These are phyloP conservation scores for Muschampia staudingeri DNA, from an alignment of 2,888 invertebrate genomes.

Conservation along the genomic window DNA sequence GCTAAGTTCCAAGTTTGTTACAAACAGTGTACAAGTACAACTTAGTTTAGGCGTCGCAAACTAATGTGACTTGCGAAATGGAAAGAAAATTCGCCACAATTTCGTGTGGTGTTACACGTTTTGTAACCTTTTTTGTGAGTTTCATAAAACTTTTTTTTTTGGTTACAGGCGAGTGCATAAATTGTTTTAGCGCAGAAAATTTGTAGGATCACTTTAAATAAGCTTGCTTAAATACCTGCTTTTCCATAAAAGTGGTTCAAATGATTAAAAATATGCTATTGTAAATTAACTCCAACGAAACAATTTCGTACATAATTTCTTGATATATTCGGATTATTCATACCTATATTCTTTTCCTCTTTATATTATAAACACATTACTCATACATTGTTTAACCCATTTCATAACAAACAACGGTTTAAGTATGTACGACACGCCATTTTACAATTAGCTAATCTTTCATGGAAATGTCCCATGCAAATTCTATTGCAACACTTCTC, in stretches of 20 bases:
- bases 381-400: slow-evolving; percentile 59
- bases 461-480: slow-evolving; percentile 71
- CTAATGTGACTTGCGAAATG: slow-evolving; percentile 83
- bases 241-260: slow-evolving; percentile 1
- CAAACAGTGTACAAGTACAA: slow-evolving; percentile 88
- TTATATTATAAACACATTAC: slow-evolving; percentile 59
- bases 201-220: neutral
- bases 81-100: slow-evolving; percentile 82
- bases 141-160: slow-evolving; percentile 72
- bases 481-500: slow-evolving; percentile 65
- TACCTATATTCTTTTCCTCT: neutral
- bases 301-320: no score
- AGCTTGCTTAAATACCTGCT: neutral
- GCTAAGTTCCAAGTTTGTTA: slow-evolving; percentile 86
- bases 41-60: slow-evolving; percentile 80
- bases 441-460: slow-evolving; percentile 78
- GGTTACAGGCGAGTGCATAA: slow-evolving; percentile 57
- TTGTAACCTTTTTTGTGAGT: slow-evolving; percentile 81
- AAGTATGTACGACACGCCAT: slow-evolving; percentile 78
- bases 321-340: no score
- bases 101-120: slow-evolving; percentile 74
- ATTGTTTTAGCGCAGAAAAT: slow-evolving; percentile 3
- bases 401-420: slow-evolving; percentile 63
- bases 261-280: no score
- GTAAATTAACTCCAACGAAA: no score